phyloP scores from a whole-genome alignment of 2,888 invertebrate species.

The Abrostola triplasia region DNA sequence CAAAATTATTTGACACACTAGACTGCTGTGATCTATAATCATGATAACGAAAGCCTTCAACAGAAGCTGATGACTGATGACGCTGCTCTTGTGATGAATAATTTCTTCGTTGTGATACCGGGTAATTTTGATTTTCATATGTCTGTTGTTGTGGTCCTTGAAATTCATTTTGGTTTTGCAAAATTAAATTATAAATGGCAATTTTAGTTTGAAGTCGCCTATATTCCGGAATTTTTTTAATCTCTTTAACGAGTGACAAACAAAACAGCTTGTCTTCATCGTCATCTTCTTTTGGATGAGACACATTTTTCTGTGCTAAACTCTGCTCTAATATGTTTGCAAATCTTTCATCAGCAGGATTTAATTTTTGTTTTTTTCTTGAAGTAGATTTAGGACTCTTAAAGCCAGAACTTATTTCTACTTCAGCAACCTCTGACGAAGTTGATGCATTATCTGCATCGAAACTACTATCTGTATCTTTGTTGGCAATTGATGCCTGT shows the following conservation, averaged over 20 bases:
- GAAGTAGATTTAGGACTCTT: conserved; percentile 33
- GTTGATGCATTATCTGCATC: conserved; percentile 53
- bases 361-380: conserved; percentile 48
- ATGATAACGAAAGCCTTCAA: conserved; percentile 35
- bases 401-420: conserved; percentile 40
- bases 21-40: conserved; percentile 40
- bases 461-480: conserved; percentile 7
- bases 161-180: conserved; percentile 32
- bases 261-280: conserved; percentile 49
- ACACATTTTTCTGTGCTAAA: conserved; percentile 47
- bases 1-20: conserved; percentile 46
- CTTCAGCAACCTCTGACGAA: conserved; percentile 44
- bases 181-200: conserved; percentile 50
- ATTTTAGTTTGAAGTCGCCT: conserved; percentile 44
- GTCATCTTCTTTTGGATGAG: conserved; percentile 44
- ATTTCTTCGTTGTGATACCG: conserved; percentile 48
- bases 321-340: conserved; percentile 47
- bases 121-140: conserved; percentile 46
- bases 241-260: conserved; percentile 44
- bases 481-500: conserved; percentile 12
- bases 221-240: conserved; percentile 45
- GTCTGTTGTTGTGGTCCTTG: conserved; percentile 33
- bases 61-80: conserved; percentile 41
- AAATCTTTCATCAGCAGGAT: conserved; percentile 49
- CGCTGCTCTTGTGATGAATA: conserved; percentile 47